Evolutionary conservation across 2,888 invertebrate species (phyloP).

Genomic region (Ashinkailepas kermadecensis): DNA sequence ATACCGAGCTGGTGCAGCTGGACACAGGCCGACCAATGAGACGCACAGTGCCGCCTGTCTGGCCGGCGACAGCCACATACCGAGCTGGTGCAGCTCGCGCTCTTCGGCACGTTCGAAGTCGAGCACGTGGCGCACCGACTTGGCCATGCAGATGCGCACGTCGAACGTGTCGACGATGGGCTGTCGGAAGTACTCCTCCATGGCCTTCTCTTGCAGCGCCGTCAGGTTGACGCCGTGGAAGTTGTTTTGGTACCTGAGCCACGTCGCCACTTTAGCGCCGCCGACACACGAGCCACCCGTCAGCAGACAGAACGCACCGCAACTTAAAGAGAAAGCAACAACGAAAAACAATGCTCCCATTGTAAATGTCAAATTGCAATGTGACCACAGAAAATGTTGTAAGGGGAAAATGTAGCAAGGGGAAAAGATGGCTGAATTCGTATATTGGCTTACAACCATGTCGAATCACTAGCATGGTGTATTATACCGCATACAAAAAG

Average conservation of each 20-base stretch:
- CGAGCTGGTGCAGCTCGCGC: conserved; percentile 85
- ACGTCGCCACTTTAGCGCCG: not conserved
- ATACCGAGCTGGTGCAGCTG: conserved; percentile 71
- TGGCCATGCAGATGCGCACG: conserved; percentile 91
- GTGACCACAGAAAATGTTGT: too few relatives aligned
- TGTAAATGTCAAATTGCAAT: too few relatives aligned
- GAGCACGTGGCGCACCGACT: conserved; percentile 84
- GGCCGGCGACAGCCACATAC: conserved; percentile 38
- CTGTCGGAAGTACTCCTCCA: conserved; percentile 95
- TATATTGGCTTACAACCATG: too few relatives aligned
- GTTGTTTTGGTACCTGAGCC: conserved; percentile 73
- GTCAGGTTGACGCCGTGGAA: conserved; percentile 97
- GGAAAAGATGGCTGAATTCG: too few relatives aligned
- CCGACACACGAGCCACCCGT: not conserved
- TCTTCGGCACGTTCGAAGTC: conserved; percentile 89
- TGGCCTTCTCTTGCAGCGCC: conserved; percentile 80
- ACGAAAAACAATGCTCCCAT: too few relatives aligned
- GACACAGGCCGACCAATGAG: too few relatives aligned
- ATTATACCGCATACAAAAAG: too few relatives aligned
- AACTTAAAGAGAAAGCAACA: not conserved
- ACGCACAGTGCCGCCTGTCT: too few relatives aligned
- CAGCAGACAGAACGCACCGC: conserved; percentile 1
- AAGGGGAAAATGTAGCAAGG: too few relatives aligned
- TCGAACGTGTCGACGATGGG: conserved; percentile 99
- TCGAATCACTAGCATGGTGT: too few relatives aligned